Evolutionary conservation across 2,888 invertebrate genomes (phyloP).

Genomic region (Cephus sareptanus): DNA sequence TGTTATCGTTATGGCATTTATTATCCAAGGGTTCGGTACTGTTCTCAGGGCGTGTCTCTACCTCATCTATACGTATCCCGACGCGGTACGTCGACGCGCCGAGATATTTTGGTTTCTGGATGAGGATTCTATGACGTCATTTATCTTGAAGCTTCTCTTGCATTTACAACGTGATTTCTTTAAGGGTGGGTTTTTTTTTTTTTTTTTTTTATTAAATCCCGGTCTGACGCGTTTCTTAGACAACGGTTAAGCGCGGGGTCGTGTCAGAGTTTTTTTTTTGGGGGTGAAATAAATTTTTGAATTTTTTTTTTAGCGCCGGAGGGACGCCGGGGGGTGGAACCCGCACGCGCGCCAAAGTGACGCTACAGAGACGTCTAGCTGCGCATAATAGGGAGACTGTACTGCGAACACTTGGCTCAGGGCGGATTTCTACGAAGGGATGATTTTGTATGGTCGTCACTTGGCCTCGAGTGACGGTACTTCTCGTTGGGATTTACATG

Average conservation of each 20-base stretch:
- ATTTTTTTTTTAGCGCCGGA: too few relatives aligned
- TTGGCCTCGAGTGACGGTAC: slow-evolving; percentile 31
- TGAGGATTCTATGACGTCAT: background rate
- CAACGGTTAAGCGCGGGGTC: too few relatives aligned
- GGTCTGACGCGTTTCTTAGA: too few relatives aligned
- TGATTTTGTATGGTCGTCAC: slow-evolving; percentile 29
- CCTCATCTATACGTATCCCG: slow-evolving; percentile 45
- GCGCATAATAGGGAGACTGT: background rate
- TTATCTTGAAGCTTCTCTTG: background rate
- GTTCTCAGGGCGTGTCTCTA: slow-evolving; percentile 31
- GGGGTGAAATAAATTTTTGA: too few relatives aligned
- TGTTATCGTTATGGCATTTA: slow-evolving; percentile 16
- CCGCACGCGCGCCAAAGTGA: too few relatives aligned
- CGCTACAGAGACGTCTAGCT: background rate
- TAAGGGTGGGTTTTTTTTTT: background rate
- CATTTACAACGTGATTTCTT: background rate
- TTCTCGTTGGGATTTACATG: slow-evolving; percentile 45
- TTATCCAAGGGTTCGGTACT: slow-evolving; percentile 18
- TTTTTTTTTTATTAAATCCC: too few relatives aligned
- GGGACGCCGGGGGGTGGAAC: too few relatives aligned
- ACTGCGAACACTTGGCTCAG: background rate
- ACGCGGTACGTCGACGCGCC: slow-evolving; percentile 44
- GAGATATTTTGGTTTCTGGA: background rate
- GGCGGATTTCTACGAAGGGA: background rate
- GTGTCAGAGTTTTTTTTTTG: too few relatives aligned